Base-by-base conservation (phyloP, 2,113 vertebrate genomes). In the Pituophis catenifer region DNA sequence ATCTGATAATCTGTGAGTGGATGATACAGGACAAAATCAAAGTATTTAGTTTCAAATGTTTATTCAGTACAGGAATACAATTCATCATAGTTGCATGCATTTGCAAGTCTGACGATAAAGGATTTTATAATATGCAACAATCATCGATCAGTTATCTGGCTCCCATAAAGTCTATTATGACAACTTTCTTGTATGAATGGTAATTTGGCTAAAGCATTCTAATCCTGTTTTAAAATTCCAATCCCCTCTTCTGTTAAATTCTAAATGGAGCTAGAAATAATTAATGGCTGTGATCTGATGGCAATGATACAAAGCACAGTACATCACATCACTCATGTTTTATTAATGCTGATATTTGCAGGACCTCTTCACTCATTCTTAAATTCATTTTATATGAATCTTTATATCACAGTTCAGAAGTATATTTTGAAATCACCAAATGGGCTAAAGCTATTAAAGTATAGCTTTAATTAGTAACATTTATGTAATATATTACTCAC, bases 181-280 rank as follows among this genome's bases (percentile, higher is more conserved):
- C 33, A n/a, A 7, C 93, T 90, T 70, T 95, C 90, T 52, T 94
- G 75, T 89, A 93, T n/a, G 33, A 91, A 91, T 90, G 91, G 55
- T 94, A 44, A 93, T 10, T 95, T 5, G 85, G 12, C 91, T 88
- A 50, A 93, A 95, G 93, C 1, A 70, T 93, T 48, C 59, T 94
- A 86, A 9, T 92, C 90, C 90, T 95, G n/a, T 88, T 88, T 91
- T 89, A 88, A 88, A 38, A 94, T 93, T 8, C 89, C 50, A 91
- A 70, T 65, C 95, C 70, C 21, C 11, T 23, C 0, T 89, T 94
- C 59, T 90, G 6, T 0, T 93, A 89, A 93, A 88, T 62, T 59
- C 59, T 90, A 8, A 94, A 94, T 92, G 90, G 90, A 90, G 1
- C 9, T 94, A 65, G 6, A 88, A 92, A 94, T 91, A 92, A 93